Evolutionary conservation across 1,140 invertebrate genomes (phyloP), one percentile per base, ranked within the genome.

Genomic region (Cotesia chilonis): DNA sequence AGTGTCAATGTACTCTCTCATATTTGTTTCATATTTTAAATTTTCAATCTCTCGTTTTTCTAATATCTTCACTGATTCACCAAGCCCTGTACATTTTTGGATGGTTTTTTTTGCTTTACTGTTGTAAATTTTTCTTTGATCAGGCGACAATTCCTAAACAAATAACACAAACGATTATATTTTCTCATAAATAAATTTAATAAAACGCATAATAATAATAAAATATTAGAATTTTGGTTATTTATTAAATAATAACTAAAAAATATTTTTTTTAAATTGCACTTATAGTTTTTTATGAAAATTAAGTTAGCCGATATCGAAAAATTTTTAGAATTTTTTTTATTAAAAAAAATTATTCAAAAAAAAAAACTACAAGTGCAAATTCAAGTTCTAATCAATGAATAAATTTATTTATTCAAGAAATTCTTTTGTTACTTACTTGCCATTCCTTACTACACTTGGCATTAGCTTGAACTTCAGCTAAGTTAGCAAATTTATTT

Each of bases 381-480:
- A 17, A 17, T 17, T 17, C 17, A 17, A 17, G 17, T 17, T 17
- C 17, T 17, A 17, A 17, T 17, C 17, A 17, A 17, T 17, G 17
- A 17, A 17, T 1, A 17, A 17, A 9, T 47, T 47, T 47, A 0
- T 2, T 47, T 47, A 47, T 6, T 6, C 37, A 54, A 64, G 35
- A 14, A 38, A 37, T 12, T 64, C 17, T n/a, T 55, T n/a, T 35
- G 63, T 68, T 47, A 6, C 47, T 36, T 64, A 73, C 72, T 17
- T 51, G 37, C 72, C 72, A 73, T 54, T 61, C 65, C 14, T 57
- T 6, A 4, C 82, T 81, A 20, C 78, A 80, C 37, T 71, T 61
- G 2, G 59, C 60, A 6, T 84, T 84, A 4, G 80, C 84, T 17
- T 82, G 72, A 14, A 81, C 78, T 37, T 82, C 77, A 82, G 80